Evolutionary conservation across 2,797 vertebrate genomes (phyloP).

Genomic region (Hydrocynus forskahlii): DNA sequence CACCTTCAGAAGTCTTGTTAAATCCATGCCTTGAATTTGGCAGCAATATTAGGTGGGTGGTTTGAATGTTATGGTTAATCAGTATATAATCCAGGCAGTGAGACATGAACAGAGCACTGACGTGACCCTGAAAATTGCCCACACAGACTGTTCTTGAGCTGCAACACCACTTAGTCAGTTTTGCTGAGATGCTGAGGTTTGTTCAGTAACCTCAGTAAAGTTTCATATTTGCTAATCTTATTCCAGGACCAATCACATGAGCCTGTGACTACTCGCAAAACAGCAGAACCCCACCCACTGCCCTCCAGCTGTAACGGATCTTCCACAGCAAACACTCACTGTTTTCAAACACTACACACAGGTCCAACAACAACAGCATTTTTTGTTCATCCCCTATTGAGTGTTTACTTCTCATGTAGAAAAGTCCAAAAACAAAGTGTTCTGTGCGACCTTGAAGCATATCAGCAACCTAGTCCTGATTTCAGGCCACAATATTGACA

Average conservation of each 20-base stretch:
- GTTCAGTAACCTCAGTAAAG: neutral
- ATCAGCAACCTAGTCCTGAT: neutral
- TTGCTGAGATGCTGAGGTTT: neutral
- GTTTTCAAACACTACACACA: neutral
- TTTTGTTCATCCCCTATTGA: neutral
- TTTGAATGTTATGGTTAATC: too few species aligned
- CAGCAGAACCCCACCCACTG: slow-evolving; percentile 1
- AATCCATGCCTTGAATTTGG: too few species aligned
- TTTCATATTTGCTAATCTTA: neutral
- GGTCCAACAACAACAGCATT: neutral
- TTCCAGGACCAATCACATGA: slow-evolving; percentile 7
- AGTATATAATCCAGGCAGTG: neutral
- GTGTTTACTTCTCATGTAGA: neutral
- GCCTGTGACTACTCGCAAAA: slow-evolving; percentile 5
- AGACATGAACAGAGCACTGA: neutral
- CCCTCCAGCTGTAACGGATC: slow-evolving; percentile 27
- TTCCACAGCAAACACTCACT: slow-evolving; percentile 18
- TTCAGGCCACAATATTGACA: neutral
- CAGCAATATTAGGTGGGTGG: too few species aligned
- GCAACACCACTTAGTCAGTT: neutral
- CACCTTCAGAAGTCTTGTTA: too few species aligned
- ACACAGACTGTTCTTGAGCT: neutral
- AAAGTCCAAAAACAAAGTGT: neutral
- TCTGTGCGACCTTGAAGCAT: neutral
- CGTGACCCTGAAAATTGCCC: neutral